These are phyloP conservation scores for Periparus ater DNA, from an alignment of 2,797 vertebrate species.

Conservation along the genomic window DNA sequence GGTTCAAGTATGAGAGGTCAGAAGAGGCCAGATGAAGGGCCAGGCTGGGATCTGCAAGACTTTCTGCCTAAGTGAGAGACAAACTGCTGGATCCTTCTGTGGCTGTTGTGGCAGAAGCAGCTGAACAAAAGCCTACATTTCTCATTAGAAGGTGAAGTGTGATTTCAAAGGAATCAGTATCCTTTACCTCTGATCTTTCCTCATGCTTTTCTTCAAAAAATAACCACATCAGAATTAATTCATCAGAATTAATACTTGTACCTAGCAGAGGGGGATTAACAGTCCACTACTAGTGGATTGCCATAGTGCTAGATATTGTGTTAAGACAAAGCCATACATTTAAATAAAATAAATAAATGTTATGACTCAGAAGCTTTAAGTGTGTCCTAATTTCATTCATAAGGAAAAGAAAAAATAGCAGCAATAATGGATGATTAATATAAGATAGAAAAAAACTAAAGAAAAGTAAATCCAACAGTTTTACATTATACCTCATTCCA, in stretches of 20 bases:
- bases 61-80: background rate
- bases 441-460: background rate
- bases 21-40: background rate
- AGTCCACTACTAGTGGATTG: background rate
- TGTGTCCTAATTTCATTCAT: background rate
- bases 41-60: background rate
- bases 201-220: background rate
- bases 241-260: background rate
- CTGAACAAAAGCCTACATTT: background rate
- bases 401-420: background rate
- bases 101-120: background rate
- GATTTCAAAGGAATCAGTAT: background rate
- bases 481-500: background rate
- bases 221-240: background rate
- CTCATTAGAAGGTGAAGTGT: background rate
- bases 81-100: background rate
- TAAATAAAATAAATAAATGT: background rate
- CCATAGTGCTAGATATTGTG: background rate
- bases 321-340: background rate
- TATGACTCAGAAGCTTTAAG: background rate
- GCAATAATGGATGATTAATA: background rate
- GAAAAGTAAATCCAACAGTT: background rate
- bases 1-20: background rate
- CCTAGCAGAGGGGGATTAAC: background rate
- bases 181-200: background rate